Conservation (phyloP, 1,140 invertebrate genomes). For the Drosophila murphyi region DNA sequence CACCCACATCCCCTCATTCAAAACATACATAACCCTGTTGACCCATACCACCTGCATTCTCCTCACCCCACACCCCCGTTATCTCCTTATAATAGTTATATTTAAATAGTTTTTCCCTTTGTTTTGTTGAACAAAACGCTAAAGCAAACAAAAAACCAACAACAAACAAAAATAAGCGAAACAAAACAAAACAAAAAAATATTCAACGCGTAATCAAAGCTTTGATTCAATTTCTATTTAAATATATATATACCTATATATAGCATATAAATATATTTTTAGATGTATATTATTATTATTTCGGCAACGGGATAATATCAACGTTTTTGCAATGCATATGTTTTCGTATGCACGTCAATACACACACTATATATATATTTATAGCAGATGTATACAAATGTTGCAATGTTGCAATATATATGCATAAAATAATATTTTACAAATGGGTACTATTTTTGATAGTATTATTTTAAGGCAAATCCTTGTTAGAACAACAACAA, state of each 20-base stretch:
- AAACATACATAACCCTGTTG: slow-evolving; percentile 8
- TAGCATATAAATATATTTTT: slow-evolving; percentile 84
- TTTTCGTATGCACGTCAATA: slow-evolving; percentile 83
- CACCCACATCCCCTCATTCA: slow-evolving; percentile 11
- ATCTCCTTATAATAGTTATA: slow-evolving; percentile 70
- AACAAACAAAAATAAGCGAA: slow-evolving; percentile 40
- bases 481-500: slow-evolving; percentile 68
- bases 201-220: slow-evolving; percentile 71
- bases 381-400: slow-evolving; percentile 53
- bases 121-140: slow-evolving; percentile 81
- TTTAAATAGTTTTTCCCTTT: slow-evolving; percentile 77
- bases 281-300: slow-evolving; percentile 82
- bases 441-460: slow-evolving; percentile 81
- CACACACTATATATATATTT: slow-evolving; percentile 56
- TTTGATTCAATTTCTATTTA: slow-evolving; percentile 82
- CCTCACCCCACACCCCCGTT: background rate
- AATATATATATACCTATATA: slow-evolving; percentile 71
- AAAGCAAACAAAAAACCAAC: slow-evolving; percentile 55
- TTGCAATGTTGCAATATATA: slow-evolving; percentile 60
- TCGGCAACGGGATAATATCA: slow-evolving; percentile 76
- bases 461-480: slow-evolving; percentile 83
- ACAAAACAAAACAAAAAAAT: slow-evolving; percentile 47
- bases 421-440: slow-evolving; percentile 73
- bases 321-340: slow-evolving; percentile 83
- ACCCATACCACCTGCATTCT: slow-evolving; percentile 13